Base-by-base conservation (phyloP, 2,113 vertebrate species). In the Chionis minor region DNA sequence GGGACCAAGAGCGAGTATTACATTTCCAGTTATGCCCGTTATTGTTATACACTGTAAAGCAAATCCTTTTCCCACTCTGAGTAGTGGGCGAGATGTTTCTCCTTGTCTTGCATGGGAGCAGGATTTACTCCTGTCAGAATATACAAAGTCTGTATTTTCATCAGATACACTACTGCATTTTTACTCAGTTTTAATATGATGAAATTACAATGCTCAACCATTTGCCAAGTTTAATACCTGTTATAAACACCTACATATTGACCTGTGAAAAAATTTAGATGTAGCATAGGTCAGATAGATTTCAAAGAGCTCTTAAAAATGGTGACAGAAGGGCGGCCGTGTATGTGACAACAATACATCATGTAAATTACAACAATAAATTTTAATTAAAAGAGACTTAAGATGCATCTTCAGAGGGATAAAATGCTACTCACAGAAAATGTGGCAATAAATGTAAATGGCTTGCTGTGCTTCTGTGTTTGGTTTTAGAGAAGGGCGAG, bases 351-450 rank as follows among this genome's bases (percentile, higher is more conserved):
- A 74, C 49, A 69, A 42, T 58, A 82, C 14, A 62, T 86, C 42
- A 67, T 84, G 70, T 71, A 86, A 95, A 90, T 86, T 67, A 27
- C 28, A 89, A n/a, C n/a, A 74, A 40, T 86, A 66, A 70, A 59
- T 92, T 94, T 90, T 83, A 93, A 92, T 93, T 94, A 88, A 73
- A 94, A 74, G 17, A 74, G 45, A 38, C 32, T 44, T 44, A 59
- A 59, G 82, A 78, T 67, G 8, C 16, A 69, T 88, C 69, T 93
- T 74, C 30, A 52, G 77, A 79, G 66, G 40, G 24, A 86, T 28
- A 80, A 93, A 94, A 90, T 67, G 12, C 44, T 90, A 22, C 71
- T 86, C 45, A 23, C 30, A 58, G 58, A 83, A 95, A 93, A 71
- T 19, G 24, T 67, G 63, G 40, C 33, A 79, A 35, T 90, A 75